Conservation (phyloP, 35 echinoderm and acorn worm species). For the Amphiura filiformis region DNA sequence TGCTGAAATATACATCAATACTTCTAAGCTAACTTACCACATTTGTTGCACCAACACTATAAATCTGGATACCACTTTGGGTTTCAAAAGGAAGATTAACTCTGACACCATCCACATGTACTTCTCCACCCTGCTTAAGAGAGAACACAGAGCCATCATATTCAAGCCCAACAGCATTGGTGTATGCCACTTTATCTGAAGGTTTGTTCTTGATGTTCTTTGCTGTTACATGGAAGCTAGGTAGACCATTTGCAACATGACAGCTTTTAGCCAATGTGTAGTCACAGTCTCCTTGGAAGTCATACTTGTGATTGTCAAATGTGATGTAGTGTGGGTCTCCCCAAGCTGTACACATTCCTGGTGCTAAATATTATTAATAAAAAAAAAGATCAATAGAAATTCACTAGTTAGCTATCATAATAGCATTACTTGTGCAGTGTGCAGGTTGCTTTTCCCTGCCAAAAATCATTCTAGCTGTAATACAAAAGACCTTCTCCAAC, state of each 20-base stretch:
- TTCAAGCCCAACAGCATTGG: conserved; percentile 46
- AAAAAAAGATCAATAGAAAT: background rate
- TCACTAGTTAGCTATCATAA: too few species aligned
- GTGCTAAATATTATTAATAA: conserved; percentile 7
- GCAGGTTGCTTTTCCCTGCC: too few species aligned
- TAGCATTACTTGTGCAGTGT: too few species aligned
- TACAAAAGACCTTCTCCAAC: too few species aligned
- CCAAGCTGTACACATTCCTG: conserved; percentile 61
- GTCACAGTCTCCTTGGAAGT: too few species aligned
- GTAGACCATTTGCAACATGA: background rate
- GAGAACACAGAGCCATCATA: conserved; percentile 45
- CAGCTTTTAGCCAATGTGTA: conserved; percentile 73
- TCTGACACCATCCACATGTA: conserved; percentile 48
- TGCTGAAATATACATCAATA: too few species aligned
- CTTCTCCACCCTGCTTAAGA: conserved; percentile 47
- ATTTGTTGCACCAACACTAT: conserved; percentile 7
- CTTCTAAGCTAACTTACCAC: conserved; percentile 19
- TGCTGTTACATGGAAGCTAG: conserved; percentile 55
- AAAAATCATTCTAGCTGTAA: too few species aligned
- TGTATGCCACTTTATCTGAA: conserved; percentile 59
- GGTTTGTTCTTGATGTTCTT: conserved; percentile 72
- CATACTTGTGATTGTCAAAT: too few species aligned
- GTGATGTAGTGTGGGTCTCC: conserved; percentile 88
- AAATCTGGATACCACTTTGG: background rate
- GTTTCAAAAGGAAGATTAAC: conserved; percentile 26